A percentile compares a stretch with the other conserved stretches of the same genome.
These are phyloP conservation scores for Camponotus fellah DNA, from an alignment of 2,888 invertebrate species.

Conservation along the genomic window DNA sequence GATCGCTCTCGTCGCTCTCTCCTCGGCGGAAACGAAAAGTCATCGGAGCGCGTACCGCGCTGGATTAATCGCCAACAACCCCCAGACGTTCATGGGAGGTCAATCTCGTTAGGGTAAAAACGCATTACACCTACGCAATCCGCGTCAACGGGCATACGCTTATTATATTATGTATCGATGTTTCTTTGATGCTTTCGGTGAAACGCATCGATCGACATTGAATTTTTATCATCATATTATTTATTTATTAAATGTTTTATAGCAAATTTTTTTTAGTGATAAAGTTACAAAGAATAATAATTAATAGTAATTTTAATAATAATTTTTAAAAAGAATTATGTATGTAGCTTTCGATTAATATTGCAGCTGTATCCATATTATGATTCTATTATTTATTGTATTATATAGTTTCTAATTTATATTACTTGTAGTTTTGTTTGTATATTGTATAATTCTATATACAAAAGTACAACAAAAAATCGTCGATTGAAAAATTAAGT, in stretches of 20 bases:
- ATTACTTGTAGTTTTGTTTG: neutral
- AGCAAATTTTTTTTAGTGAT: neutral
- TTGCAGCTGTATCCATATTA: neutral
- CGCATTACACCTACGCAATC: conserved; percentile 68
- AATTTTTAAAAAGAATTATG: neutral
- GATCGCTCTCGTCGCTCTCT: neutral
- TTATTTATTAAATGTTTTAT: neutral
- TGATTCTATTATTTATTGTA: neutral
- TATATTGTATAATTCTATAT: neutral
- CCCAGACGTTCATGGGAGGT: conserved; percentile 52
- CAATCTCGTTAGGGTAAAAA: conserved; percentile 75
- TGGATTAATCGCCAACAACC: conserved; percentile 74
- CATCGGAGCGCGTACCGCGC: conserved; percentile 56
- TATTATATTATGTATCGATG: neutral
- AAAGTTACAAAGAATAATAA: neutral
- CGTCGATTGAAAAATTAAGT: neutral
- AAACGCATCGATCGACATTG: neutral
- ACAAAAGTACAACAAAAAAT: neutral
- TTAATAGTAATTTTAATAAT: neutral
- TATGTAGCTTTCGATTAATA: neutral
- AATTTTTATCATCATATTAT: neutral
- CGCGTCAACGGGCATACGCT: conserved; percentile 27
- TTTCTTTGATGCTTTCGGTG: neutral
- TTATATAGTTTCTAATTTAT: conserved; percentile 5
- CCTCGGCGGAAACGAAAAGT: conserved; percentile 69